phyloP scores from a whole-genome alignment of 2,797 vertebrate genomes.

The Mus spretus region DNA sequence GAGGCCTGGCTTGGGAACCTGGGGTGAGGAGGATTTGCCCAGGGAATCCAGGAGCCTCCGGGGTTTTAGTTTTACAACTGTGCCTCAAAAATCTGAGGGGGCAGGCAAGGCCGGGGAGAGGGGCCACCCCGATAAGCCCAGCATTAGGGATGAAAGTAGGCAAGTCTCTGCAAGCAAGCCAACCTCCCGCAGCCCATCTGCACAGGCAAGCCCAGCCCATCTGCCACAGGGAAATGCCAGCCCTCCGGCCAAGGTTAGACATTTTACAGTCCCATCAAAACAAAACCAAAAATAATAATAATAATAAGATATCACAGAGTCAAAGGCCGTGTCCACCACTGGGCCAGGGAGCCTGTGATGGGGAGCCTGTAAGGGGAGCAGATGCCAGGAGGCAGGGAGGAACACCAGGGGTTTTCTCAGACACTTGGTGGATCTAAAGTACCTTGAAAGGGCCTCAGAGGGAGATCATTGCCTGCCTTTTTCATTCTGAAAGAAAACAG shows the following conservation, averaged over 20 bases:
- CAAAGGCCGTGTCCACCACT: neutral
- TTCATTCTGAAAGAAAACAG: slow-evolving; percentile 99
- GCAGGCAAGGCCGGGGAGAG: neutral
- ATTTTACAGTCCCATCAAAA: neutral
- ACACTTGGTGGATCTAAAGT: slow-evolving; percentile 86
- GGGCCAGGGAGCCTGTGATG: neutral
- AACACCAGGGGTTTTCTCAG: slow-evolving; percentile 39
- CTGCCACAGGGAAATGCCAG: slow-evolving; percentile 65
- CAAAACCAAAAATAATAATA: neutral
- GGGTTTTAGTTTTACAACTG: neutral
- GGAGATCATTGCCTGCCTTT: slow-evolving; percentile 95
- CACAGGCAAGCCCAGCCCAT: slow-evolving; percentile 13
- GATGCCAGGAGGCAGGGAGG: neutral
- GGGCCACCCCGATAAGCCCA: neutral
- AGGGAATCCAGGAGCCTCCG: neutral
- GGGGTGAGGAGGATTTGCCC: neutral
- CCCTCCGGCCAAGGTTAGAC: slow-evolving; percentile 46
- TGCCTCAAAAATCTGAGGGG: neutral
- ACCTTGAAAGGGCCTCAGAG: slow-evolving; percentile 95
- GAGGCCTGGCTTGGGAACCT: neutral
- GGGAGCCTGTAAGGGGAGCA: neutral
- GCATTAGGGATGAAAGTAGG: neutral
- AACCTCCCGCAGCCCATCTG: slow-evolving; percentile 48
- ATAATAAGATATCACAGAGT: neutral
- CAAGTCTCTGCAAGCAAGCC: slow-evolving; percentile 75